These are phyloP conservation scores for Kryptopterus vitreolus DNA, from an alignment of 2,797 vertebrate species.

Conservation along the genomic window DNA sequence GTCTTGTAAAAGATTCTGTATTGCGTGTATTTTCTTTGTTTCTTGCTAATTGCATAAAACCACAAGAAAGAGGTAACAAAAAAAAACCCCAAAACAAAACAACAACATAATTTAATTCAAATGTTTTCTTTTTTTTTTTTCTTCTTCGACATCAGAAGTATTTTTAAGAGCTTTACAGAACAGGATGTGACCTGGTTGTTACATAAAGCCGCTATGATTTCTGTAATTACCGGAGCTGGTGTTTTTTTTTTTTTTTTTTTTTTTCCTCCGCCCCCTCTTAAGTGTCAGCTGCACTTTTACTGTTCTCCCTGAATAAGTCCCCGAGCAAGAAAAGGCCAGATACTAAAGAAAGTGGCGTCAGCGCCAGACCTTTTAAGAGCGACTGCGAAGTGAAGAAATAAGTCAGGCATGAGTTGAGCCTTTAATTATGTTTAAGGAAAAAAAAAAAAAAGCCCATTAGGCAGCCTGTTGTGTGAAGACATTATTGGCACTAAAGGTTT, in stretches of 20 bases:
- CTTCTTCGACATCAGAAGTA: not conserved
- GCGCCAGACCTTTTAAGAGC: constrained; percentile 14
- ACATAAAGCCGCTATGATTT: constrained; percentile 16
- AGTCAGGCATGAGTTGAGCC: constrained; percentile 12
- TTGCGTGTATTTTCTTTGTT: not conserved
- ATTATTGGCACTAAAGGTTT: constrained; percentile 23
- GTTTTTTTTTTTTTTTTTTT: constrained; percentile 4
- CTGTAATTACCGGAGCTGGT: constrained; percentile 20
- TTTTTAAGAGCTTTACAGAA: constrained; percentile 23
- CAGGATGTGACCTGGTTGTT: constrained; percentile 31
- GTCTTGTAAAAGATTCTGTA: not conserved
- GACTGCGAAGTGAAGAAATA: not conserved
- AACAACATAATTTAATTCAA: not conserved
- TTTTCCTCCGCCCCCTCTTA: not conserved
- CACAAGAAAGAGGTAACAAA: no score
- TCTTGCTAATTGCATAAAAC: not conserved
- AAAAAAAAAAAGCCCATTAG: constrained; percentile 28
- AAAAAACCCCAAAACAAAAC: no score
- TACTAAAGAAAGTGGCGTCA: not conserved
- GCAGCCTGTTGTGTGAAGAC: constrained; percentile 1
- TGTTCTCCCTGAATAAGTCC: constrained; percentile 16
- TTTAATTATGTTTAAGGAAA: constrained; percentile 27
- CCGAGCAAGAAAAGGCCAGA: not conserved
- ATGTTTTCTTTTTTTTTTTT: not conserved
- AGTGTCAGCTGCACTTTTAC: constrained; percentile 17